A percentile compares a stretch with the other conserved stretches of the same genome.
phyloP scores from a whole-genome alignment of 2,113 vertebrate species.

The Poeciliopsis prolifica region DNA sequence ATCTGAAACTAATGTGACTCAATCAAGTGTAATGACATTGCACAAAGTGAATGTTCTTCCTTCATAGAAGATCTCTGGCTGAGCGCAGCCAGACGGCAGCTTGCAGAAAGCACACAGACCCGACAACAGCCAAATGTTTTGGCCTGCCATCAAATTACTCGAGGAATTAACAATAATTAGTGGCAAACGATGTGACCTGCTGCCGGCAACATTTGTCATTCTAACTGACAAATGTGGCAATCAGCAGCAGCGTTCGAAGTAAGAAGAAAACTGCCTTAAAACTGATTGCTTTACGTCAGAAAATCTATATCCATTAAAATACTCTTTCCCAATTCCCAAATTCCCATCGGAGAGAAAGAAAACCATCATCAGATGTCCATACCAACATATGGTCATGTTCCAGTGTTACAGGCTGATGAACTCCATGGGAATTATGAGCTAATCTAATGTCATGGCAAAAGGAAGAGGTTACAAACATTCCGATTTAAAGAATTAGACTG shows the following conservation, averaged over 20 bases:
- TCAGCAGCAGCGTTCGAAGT: background rate
- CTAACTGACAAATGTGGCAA: conserved; percentile 11
- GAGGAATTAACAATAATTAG: conserved; percentile 41
- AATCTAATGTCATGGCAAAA: background rate
- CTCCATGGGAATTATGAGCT: conserved; percentile 8
- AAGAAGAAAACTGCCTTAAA: background rate
- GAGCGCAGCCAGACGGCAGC: conserved; percentile 19
- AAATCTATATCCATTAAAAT: background rate
- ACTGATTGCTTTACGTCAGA: background rate
- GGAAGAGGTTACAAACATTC: background rate
- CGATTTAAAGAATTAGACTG: background rate
- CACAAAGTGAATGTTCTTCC: background rate
- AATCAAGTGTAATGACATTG: background rate
- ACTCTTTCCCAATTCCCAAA: background rate
- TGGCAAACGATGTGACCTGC: conserved; percentile 34
- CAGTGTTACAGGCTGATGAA: conserved; percentile 14
- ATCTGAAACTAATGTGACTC: background rate
- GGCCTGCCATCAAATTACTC: conserved; percentile 34
- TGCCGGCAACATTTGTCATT: conserved; percentile 24
- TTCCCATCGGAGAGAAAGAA: background rate
- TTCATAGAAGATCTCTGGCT: conserved; percentile 27
- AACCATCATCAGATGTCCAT: conserved; percentile 1
- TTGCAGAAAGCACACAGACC: conserved; percentile 31
- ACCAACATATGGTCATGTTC: conserved; percentile 8
- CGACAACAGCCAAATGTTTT: conserved; percentile 32